Conservation (phyloP, 2,797 vertebrate genomes). For the Anabas testudineus region DNA sequence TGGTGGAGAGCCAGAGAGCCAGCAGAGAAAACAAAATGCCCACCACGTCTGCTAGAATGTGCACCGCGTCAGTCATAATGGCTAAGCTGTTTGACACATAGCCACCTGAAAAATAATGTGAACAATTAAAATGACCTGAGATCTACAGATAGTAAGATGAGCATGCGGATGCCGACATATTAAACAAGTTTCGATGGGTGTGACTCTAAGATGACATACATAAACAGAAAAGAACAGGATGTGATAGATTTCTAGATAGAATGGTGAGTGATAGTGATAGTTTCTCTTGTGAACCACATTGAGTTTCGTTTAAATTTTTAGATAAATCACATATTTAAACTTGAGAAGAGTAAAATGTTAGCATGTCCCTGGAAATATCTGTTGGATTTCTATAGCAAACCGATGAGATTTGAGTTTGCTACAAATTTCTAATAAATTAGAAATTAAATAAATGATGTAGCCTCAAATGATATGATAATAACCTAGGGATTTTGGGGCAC, state of each 20-base stretch:
- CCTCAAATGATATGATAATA: neutral
- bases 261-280: too few relatives aligned
- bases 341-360: too few relatives aligned
- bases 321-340: neutral
- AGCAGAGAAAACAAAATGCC: constrained; percentile 95
- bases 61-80: constrained; percentile 97
- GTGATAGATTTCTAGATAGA: neutral
- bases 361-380: too few relatives aligned
- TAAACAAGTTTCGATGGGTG: neutral
- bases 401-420: too few relatives aligned
- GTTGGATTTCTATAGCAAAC: too few relatives aligned
- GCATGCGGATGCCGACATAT: neutral
- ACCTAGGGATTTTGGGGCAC: neutral
- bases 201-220: neutral
- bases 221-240: neutral
- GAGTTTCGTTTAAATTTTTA: too few relatives aligned
- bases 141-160: neutral
- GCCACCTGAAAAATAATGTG: constrained; percentile 85
- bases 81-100: constrained; percentile 97
- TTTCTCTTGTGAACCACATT: neutral
- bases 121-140: neutral
- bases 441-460: too few relatives aligned
- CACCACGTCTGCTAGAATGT: constrained; percentile 95
- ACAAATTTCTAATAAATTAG: too few relatives aligned
- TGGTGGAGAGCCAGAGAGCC: constrained; percentile 95